Evolutionary conservation across 2,888 invertebrate genomes (phyloP).

Genomic region (Hirtodrosophila alboralis): DNA sequence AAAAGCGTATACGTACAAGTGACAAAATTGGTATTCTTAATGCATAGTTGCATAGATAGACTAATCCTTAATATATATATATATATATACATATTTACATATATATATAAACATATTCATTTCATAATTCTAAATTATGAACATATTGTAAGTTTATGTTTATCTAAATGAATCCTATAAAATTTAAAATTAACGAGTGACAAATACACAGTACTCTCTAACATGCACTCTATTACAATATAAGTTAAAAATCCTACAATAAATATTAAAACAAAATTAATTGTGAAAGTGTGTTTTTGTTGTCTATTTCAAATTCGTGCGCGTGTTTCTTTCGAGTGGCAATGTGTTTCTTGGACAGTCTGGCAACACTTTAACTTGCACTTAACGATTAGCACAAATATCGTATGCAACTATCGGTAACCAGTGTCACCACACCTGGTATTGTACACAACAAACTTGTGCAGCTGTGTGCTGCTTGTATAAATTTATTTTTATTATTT

Average conservation of each 20-base stretch:
- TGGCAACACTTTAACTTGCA: constrained; percentile 28
- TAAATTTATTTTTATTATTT: constrained; percentile 4
- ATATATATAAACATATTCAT: constrained; percentile 38
- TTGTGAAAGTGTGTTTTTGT: no score
- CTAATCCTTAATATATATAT: constrained; percentile 69
- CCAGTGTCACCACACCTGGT: constrained; percentile 36
- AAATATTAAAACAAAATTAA: constrained; percentile 26
- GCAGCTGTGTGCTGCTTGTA: constrained; percentile 5
- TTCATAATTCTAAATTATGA: constrained; percentile 68
- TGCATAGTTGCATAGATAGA: constrained; percentile 65
- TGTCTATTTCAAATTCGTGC: constrained; percentile 6
- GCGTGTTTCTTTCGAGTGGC: neutral
- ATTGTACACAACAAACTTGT: neutral
- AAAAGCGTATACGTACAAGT: constrained; percentile 78
- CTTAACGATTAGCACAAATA: constrained; percentile 24
- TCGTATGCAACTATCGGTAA: constrained; percentile 32
- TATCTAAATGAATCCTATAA: constrained; percentile 83
- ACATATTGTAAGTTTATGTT: constrained; percentile 65
- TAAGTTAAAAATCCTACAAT: constrained; percentile 56
- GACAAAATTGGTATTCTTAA: constrained; percentile 76
- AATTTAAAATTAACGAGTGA: constrained; percentile 63
- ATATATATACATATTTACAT: constrained; percentile 33
- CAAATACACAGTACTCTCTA: constrained; percentile 53
- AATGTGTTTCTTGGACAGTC: constrained; percentile 1
- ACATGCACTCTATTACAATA: constrained; percentile 50